A percentile compares a stretch with the other conserved stretches of the same genome.
Conservation (phyloP, 2,797 vertebrate species). For the Siniperca undulata region DNA sequence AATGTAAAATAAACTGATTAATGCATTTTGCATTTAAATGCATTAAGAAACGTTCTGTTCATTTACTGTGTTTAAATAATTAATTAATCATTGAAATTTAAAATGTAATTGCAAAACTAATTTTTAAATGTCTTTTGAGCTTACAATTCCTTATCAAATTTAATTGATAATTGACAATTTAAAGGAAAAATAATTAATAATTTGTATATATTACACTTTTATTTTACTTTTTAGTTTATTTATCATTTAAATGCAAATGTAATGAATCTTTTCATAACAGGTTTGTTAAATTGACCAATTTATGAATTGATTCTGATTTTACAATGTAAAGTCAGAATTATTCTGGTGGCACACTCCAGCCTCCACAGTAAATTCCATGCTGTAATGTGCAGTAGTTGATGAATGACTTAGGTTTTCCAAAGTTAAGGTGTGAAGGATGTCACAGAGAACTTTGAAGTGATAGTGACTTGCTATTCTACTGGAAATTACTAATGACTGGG, state of each 20-base stretch:
- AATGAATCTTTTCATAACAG: background rate
- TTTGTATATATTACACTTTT: background rate
- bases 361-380: background rate
- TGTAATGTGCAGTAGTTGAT: background rate
- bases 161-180: background rate
- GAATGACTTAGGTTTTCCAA: too few relatives aligned
- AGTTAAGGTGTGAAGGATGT: too few relatives aligned
- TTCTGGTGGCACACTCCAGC: background rate
- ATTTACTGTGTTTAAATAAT: background rate
- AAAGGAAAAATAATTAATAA: background rate
- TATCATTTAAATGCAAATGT: background rate
- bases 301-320: background rate
- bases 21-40: conserved; percentile 1
- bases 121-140: background rate
- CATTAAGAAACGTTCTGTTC: background rate
- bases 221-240: background rate
- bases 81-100: background rate
- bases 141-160: background rate
- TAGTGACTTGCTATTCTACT: too few relatives aligned
- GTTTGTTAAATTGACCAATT: background rate
- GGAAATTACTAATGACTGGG: too few relatives aligned
- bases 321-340: background rate
- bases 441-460: too few relatives aligned
- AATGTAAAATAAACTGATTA: background rate
- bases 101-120: background rate